Evolutionary conservation across 2,888 invertebrate species (phyloP), one percentile per base, ranked within the genome.

Genomic region (Protodeltote pygarga): DNA sequence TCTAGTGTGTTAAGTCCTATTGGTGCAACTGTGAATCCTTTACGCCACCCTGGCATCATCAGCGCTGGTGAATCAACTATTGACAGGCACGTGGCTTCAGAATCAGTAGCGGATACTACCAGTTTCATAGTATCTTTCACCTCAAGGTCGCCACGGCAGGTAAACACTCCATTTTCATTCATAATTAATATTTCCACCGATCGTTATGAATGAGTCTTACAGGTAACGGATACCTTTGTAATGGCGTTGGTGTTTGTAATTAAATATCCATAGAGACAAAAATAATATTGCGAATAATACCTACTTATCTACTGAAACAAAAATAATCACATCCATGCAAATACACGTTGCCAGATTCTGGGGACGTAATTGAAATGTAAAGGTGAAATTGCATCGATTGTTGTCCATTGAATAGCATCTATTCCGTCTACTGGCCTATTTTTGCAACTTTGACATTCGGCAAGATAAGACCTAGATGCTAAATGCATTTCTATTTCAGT

Each of bases 111-210:
- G 65, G 75, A 68, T 62, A 46, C 23, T 37, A 65, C 65, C 57
- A 70, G 73, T 65, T 60, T 77, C 69, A 58, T 64, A 66, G 65
- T 73, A 66, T 71, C 66, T 69, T 68, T 73, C 64, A 72, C 57
- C 58, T 77, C 83, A 87, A 87, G 87, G 85, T 86, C 85, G 77
- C 70, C 66, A 67, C 77, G 76, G 79, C 77, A 89, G 89, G 87
- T 88, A 85, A 83, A 83, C 79, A 60, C 47, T 52, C 47, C 59
- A 67, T 59, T 76, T 81, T 77, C 79, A 79, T 83, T 82, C 54
- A 65, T 68, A 42, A 54, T 63, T 49, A 55, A 40, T 44, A 46
- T 40, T 34, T 49, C 28, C 29, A 32, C 21, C 35, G 46, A 33
- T 51, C 27, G 32, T 47, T 40, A 54, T 65, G 49, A 67, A 54